phyloP scores from a whole-genome alignment of 1,140 invertebrate genomes.

The Tyrophagus putrescentiae region DNA sequence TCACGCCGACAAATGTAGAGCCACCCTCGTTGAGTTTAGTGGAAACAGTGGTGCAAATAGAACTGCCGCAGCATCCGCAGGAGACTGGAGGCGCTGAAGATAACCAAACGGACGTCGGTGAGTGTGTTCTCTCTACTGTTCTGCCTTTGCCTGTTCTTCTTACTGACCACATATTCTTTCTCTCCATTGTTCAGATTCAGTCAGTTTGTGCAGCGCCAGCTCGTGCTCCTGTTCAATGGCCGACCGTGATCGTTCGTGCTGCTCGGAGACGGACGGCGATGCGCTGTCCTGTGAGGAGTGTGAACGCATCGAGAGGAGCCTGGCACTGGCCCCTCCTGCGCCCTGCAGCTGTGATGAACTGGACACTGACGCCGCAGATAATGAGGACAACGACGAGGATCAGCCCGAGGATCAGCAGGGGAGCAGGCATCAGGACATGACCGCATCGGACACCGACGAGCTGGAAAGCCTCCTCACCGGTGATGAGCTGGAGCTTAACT shows the following conservation, averaged over 20 bases:
- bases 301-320: background rate
- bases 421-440: too few species aligned
- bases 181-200: too few species aligned
- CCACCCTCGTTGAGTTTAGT: background rate
- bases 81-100: too few species aligned
- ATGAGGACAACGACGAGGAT: background rate
- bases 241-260: background rate
- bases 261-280: background rate
- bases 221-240: background rate
- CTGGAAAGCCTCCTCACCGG: background rate
- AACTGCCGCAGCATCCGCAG: too few species aligned
- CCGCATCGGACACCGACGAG: background rate
- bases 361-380: background rate
- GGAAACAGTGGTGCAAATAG: slow-evolving; percentile 1
- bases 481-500: slow-evolving; percentile 4
- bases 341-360: background rate
- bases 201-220: background rate
- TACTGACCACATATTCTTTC: too few species aligned
- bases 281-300: slow-evolving; percentile 1
- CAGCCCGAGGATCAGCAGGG: background rate
- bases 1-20: slow-evolving; percentile 1
- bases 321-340: too few species aligned
- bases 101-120: too few species aligned
- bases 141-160: too few species aligned
- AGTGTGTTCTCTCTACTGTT: too few species aligned